phyloP scores from a whole-genome alignment of 2,888 invertebrate species.

The Diarsia brunnea region DNA sequence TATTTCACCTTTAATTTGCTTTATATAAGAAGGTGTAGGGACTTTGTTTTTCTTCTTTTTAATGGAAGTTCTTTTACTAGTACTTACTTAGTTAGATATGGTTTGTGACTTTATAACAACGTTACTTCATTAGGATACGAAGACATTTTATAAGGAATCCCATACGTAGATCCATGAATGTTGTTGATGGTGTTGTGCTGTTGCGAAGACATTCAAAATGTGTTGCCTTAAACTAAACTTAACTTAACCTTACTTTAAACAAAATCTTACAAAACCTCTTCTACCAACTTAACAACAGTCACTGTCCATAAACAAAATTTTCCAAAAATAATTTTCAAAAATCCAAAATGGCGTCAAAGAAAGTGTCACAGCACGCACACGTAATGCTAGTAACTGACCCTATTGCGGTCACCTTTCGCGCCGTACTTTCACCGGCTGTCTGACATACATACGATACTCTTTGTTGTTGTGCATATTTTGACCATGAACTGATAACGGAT shows the following conservation, averaged over 20 bases:
- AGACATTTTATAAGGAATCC: no score
- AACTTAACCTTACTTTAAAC: background rate
- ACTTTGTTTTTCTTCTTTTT: no score
- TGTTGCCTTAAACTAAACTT: background rate
- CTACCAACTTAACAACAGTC: conserved; percentile 56
- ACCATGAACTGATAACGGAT: conserved; percentile 69
- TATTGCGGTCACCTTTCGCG: conserved; percentile 85
- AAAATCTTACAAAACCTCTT: background rate
- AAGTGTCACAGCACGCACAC: conserved; percentile 85
- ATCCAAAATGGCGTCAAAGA: conserved; percentile 77
- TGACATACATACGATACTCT: conserved; percentile 77
- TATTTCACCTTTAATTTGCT: no score
- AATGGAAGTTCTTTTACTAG: no score
- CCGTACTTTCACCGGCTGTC: conserved; percentile 85
- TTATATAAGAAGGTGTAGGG: no score
- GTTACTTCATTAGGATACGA: no score
- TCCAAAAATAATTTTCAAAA: conserved; percentile 54
- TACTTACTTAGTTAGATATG: no score
- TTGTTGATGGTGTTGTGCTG: no score
- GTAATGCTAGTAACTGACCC: conserved; percentile 87
- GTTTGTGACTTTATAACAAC: no score
- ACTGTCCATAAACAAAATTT: conserved; percentile 54
- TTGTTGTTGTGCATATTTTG: conserved; percentile 63
- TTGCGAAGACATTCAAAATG: background rate
- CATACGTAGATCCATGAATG: no score